Base-by-base conservation (phyloP, 2,888 invertebrate species). In the Punctoribates punctum region DNA sequence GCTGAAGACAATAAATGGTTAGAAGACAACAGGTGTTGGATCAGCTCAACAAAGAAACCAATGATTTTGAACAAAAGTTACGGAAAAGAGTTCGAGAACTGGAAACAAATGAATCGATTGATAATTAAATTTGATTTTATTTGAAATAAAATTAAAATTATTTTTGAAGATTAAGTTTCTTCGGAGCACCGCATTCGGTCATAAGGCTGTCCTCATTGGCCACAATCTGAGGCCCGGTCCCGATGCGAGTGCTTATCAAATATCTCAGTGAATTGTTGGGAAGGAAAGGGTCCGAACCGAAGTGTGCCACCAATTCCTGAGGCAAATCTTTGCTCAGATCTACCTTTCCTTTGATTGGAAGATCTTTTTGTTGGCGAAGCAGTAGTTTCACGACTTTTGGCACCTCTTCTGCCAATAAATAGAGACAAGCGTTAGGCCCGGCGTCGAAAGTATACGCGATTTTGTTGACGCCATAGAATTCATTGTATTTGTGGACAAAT, bases 391-490 rank as follows among this genome's bases (percentile, higher is more conserved):
- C 13, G 1, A 67, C n/a, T 20, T 67, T n/a, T 3, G 65, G 34
- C 2, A 67, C 65, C 11, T 29, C 29, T 20, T 29, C n/a, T 34
- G 17, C 65, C n/a, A 67, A 38, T 20, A 67, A 42, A 85, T 92
- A 96, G 0, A 98, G 84, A 83, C 94, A 96, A 5, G 94, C 94
- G 86, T 99, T 99, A 73, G 97, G 93, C 6, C 99, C 99, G 75
- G 99, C 99, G 88, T 99, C 99, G 86, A 94, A 99, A 20, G 98
- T 97, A 83, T 99, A 99, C 0, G 96, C 95, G 9, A 94, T 88
- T 89, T 89, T 90, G 23, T 85, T 84, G 78, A 85, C 83, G n/a
- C 89, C 88, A 81, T 85, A 86, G 34, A 86, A 83, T 62, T 88
- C 85, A 84, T 99, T 99, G 83, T 91, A 95, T 25, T 86, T 85